A percentile compares a stretch with the other conserved stretches of the same genome.
Conservation (phyloP, 2,888 invertebrate genomes). For the Dynastes maya region DNA sequence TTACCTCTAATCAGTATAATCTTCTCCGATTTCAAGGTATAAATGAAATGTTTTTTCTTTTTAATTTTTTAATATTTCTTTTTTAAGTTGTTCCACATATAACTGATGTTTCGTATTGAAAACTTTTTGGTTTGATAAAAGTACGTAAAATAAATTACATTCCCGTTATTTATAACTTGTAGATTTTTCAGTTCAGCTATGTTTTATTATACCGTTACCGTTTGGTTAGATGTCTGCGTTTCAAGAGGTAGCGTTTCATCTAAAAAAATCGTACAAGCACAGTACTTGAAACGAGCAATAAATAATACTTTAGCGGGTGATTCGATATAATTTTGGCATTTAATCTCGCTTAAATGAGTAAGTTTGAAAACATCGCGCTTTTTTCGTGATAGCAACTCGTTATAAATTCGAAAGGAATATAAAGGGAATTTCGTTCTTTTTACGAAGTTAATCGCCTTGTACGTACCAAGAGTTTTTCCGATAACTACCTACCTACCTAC, state of each 20-base stretch:
- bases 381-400: neutral
- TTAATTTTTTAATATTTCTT: constrained; percentile 7
- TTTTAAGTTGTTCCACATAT: neutral
- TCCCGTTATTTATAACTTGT: constrained; percentile 21
- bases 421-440: constrained; percentile 9
- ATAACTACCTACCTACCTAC: neutral
- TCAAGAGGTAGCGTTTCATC: constrained; percentile 17
- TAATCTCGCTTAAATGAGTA: neutral
- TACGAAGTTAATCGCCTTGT: constrained; percentile 14
- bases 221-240: constrained; percentile 10
- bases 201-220: constrained; percentile 1
- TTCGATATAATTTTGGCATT: neutral
- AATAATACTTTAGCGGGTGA: constrained; percentile 5
- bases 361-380: neutral
- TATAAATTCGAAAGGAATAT: neutral
- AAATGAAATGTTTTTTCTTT: neutral
- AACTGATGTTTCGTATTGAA: neutral
- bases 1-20: neutral
- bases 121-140: constrained; percentile 1
- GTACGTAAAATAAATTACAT: constrained; percentile 15
- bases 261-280: neutral
- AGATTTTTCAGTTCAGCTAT: neutral
- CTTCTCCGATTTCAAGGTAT: neutral
- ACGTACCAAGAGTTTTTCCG: neutral
- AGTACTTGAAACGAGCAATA: constrained; percentile 21